A percentile compares a stretch with the other conserved stretches of the same genome.
Evolutionary conservation across 2,797 vertebrate species (phyloP).

Genomic region (Trematomus bernacchii): DNA sequence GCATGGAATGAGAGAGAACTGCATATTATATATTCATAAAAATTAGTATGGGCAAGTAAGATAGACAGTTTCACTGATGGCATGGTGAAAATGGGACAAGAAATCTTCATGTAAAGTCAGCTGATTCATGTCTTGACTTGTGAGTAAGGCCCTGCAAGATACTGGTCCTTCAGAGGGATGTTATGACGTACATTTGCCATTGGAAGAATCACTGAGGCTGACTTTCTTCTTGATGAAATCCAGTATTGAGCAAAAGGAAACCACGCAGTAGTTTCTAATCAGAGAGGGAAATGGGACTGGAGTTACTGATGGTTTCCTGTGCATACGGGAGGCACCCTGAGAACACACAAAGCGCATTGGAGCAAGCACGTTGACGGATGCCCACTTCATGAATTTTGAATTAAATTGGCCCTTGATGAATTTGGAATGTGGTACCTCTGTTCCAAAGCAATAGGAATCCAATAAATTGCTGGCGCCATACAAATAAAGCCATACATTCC

Average conservation of each 20-base stretch:
- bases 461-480: conserved; percentile 81
- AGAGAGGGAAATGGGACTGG: conserved; percentile 69
- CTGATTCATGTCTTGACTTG: not conserved
- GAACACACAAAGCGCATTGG: conserved; percentile 70
- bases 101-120: conserved; percentile 23
- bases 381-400: conserved; percentile 85
- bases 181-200: conserved; percentile 37
- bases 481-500: conserved; percentile 87
- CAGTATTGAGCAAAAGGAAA: conserved; percentile 67
- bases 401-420: conserved; percentile 88
- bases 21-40: conserved; percentile 29
- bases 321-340: conserved; percentile 60
- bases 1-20: conserved; percentile 14
- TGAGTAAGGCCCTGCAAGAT: conserved; percentile 37
- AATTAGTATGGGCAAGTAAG: conserved; percentile 21
- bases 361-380: conserved; percentile 81
- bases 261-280: conserved; percentile 76
- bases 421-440: conserved; percentile 81
- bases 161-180: conserved; percentile 15
- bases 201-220: conserved; percentile 31
- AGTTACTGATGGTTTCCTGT: conserved; percentile 74
- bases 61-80: conserved; percentile 29
- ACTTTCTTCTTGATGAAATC: conserved; percentile 61
- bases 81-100: conserved; percentile 27
- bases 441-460: conserved; percentile 86